Percentiles rank a stretch among this genome's conserved stretches.
Conservation (phyloP, 1,140 invertebrate genomes). For the Anadara kagoshimensis region DNA sequence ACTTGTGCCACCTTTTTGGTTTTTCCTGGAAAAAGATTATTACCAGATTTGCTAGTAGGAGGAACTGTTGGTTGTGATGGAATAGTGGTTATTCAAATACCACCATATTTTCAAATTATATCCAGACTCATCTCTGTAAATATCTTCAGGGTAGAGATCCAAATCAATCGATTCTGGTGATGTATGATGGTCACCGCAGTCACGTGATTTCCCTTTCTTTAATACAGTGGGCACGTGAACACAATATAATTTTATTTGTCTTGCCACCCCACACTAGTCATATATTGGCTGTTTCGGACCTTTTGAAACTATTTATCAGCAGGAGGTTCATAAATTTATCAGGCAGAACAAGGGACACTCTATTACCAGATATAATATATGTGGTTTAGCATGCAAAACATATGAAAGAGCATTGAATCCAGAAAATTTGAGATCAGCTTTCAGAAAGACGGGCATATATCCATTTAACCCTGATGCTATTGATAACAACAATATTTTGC, state of each 20-base stretch:
- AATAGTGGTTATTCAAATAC: no score
- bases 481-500: neutral
- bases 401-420: neutral
- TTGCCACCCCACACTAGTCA: no score
- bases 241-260: no score
- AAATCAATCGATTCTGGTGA: no score
- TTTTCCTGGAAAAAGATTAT: conserved; percentile 68
- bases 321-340: neutral
- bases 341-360: neutral
- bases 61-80: no score
- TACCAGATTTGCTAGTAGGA: no score
- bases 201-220: no score
- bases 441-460: neutral
- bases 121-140: no score
- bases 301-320: neutral
- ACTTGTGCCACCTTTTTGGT: conserved; percentile 49
- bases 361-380: neutral
- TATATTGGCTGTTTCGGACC: neutral
- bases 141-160: no score
- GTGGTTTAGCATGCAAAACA: neutral
- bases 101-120: no score
- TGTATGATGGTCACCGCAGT: no score
- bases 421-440: neutral
- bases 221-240: no score
- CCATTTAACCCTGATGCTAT: neutral